Percentiles rank a stretch among this genome's conserved stretches.
Conservation (phyloP, 1,140 invertebrate species). For the Drosophila repleta region DNA sequence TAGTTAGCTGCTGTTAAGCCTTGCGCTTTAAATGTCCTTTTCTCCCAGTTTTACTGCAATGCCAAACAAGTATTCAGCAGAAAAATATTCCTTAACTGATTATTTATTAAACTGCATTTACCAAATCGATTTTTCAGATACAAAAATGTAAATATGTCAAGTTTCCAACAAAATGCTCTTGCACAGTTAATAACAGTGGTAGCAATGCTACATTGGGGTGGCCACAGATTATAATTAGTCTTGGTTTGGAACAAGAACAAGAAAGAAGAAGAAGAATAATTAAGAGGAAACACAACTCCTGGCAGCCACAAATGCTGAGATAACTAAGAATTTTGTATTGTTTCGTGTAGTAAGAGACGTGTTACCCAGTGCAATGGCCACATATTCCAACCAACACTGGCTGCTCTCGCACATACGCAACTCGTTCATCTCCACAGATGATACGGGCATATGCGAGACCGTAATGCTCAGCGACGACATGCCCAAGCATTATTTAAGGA, state of each 20-base stretch:
- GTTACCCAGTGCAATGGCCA: constrained; percentile 88
- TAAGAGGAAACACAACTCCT: constrained; percentile 32
- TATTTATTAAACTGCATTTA: neutral
- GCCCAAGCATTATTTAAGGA: constrained; percentile 86
- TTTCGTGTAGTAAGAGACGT: constrained; percentile 44
- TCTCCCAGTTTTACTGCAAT: too few relatives aligned
- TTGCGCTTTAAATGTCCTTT: too few relatives aligned
- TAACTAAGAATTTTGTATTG: constrained; percentile 56
- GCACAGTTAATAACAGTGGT: constrained; percentile 7
- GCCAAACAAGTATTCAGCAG: neutral
- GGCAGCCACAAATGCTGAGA: constrained; percentile 51
- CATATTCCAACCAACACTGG: constrained; percentile 97
- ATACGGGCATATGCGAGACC: constrained; percentile 90
- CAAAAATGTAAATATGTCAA: neutral
- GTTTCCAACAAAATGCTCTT: neutral
- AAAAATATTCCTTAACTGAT: too few relatives aligned
- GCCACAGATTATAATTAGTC: neutral
- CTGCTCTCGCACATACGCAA: constrained; percentile 95
- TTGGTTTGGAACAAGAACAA: constrained; percentile 10
- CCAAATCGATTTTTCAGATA: neutral
- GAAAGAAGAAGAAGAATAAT: constrained; percentile 16
- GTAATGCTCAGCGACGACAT: constrained; percentile 92
- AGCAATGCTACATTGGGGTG: constrained; percentile 3
- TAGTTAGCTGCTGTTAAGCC: neutral
- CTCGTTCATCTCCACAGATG: constrained; percentile 97